Base-by-base conservation (phyloP, 2,888 invertebrate species). In the Napeogenes inachia region DNA sequence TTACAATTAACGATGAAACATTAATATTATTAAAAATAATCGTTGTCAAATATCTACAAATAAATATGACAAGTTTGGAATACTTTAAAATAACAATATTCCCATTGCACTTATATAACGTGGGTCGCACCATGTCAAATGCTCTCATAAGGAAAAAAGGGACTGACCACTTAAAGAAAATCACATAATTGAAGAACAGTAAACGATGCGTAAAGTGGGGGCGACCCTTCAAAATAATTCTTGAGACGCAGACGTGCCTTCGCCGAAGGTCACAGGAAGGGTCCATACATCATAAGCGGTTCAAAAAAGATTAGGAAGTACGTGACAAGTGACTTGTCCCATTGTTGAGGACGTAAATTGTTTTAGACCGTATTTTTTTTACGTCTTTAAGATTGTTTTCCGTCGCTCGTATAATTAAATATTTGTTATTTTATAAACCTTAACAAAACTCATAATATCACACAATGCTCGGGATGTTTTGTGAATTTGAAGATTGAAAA, bases 121-220 rank as follows among this genome's bases (percentile, higher is more conserved):
- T 54, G 54, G 60, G 62, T 57, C 62, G 53, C 60, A 53, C 60
- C 57, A 55, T 64, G 62, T 61, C 61, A 65, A 64, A 62, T 63
- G 62, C 59, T 62, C 65, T 62, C 61, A 57, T 75, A 75, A 73
- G 69, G 75, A 73, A 77, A 77, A 81, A 86, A 82, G 78, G 81
- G 80, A 77, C 83, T 81, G 78, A 84, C 85, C 87, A 87, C 87
- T 89, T 88, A 83, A 82, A 87, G 84, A 87, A 89, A 89, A 88
- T 89, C 86, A 87, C 85, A 85, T 88, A 89, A 89, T 89, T 89
- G 89, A 84, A 87, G 89, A 87, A 87, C 84, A 87, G 85, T 84
- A 85, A 89, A 87, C 88, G 88, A 81, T 76, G 87, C 86, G 89
- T 84, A 80, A 89, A 89, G 86, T 80, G 79, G 81, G 82, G 78